Evolutionary conservation across 2,113 vertebrate genomes (phyloP).

Genomic region (Ifrita kowaldi): DNA sequence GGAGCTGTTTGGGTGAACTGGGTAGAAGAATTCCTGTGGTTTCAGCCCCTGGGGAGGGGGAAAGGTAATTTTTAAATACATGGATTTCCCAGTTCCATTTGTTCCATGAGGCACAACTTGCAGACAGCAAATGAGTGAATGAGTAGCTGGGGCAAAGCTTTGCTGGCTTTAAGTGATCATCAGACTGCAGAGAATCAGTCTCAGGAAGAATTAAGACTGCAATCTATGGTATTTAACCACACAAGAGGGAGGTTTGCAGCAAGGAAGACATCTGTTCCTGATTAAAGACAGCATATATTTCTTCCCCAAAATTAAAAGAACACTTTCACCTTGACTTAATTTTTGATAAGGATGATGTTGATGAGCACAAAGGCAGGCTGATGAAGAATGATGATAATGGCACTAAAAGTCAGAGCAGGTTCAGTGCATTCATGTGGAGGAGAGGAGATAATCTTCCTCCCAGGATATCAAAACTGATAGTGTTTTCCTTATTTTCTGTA

Average conservation of each 20-base stretch:
- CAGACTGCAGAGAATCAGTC: neutral
- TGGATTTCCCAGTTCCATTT: neutral
- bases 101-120: neutral
- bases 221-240: neutral
- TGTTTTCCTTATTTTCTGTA: neutral
- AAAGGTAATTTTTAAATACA: neutral
- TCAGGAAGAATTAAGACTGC: neutral
- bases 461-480: neutral
- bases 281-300: neutral
- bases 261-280: neutral
- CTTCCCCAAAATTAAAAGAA: conserved; percentile 17
- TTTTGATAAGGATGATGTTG: conserved; percentile 3
- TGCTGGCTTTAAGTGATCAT: neutral
- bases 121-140: neutral
- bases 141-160: neutral
- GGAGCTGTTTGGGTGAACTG: neutral
- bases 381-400: neutral
- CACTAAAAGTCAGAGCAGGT: neutral
- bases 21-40: neutral
- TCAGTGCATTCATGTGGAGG: neutral
- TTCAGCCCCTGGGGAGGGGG: accelerated
- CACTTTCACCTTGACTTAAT: conserved; percentile 30
- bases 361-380: neutral
- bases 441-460: neutral
- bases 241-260: neutral